Evolutionary conservation across 2,797 vertebrate species (phyloP).

Genomic region (Sciaenops ocellatus): DNA sequence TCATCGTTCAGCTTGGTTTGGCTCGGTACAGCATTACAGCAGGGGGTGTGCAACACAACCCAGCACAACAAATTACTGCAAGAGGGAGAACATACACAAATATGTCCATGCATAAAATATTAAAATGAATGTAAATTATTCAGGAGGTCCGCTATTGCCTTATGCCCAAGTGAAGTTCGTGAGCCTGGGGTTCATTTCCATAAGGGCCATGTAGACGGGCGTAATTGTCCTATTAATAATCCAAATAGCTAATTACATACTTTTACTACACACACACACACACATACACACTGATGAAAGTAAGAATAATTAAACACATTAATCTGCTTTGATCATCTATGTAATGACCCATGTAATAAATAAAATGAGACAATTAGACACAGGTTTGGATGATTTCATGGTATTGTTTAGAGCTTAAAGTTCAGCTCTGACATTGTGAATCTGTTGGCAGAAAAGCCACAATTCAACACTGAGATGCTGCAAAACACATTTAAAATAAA

Average conservation of each 20-base stretch:
- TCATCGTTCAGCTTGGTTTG: slow-evolving; percentile 36
- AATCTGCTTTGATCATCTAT: slow-evolving; percentile 76
- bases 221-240: slow-evolving; percentile 85
- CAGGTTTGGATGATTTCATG: slow-evolving; percentile 56
- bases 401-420: slow-evolving; percentile 32
- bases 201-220: slow-evolving; percentile 62
- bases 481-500: slow-evolving; percentile 68
- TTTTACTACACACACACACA: slow-evolving; percentile 59
- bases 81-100: slow-evolving; percentile 72
- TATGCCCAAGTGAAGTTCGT: slow-evolving; percentile 68
- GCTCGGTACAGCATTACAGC: slow-evolving; percentile 44
- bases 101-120: slow-evolving; percentile 83
- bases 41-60: slow-evolving; percentile 33
- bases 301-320: slow-evolving; percentile 78
- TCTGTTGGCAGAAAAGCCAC: slow-evolving; percentile 32
- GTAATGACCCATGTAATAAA: slow-evolving; percentile 75
- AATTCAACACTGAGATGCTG: slow-evolving; percentile 27
- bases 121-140: slow-evolving; percentile 83
- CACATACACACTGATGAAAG: slow-evolving; percentile 50
- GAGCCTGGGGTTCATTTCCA: slow-evolving; percentile 81
- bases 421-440: slow-evolving; percentile 31
- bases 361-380: slow-evolving; percentile 69
- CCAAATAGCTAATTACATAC: slow-evolving; percentile 81
- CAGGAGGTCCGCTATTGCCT: slow-evolving; percentile 70
- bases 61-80: slow-evolving; percentile 69